A percentile compares a stretch with the other conserved stretches of the same genome.
Conservation (phyloP, 2,888 invertebrate genomes). For the Drosophila parthenogenetica region DNA sequence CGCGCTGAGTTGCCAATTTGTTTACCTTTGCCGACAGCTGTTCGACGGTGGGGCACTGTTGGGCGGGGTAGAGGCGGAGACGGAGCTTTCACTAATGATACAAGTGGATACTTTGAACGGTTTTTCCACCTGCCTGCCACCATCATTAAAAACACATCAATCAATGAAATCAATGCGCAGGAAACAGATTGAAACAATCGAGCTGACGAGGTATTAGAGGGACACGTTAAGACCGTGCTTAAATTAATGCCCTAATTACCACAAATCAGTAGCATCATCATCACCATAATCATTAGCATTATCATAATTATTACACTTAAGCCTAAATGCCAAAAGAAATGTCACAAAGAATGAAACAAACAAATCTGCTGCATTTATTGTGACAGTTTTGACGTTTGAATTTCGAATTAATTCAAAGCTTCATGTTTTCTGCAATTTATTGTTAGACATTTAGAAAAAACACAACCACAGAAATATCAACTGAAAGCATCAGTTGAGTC, state of each 20-base stretch:
- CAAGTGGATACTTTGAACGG: conserved; percentile 19
- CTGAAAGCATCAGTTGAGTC: neutral
- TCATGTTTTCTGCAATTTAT: conserved; percentile 7
- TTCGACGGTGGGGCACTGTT: neutral
- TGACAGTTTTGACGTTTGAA: conserved; percentile 3
- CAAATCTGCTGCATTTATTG: neutral
- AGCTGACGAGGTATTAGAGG: neutral
- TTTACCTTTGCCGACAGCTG: conserved; percentile 39
- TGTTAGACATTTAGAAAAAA: neutral
- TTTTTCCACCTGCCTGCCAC: conserved; percentile 33
- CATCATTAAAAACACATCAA: conserved; percentile 74
- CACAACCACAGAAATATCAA: neutral
- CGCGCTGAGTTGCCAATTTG: conserved; percentile 46
- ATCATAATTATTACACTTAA: conserved; percentile 6
- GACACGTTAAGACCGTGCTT: conserved; percentile 7
- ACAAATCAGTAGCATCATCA: conserved; percentile 35
- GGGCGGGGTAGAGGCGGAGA: neutral
- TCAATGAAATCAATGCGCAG: conserved; percentile 64
- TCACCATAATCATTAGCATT: conserved; percentile 18
- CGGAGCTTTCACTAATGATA: conserved; percentile 53
- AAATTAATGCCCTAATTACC: conserved; percentile 49
- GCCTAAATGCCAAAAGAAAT: conserved; percentile 5
- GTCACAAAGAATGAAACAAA: too few relatives aligned
- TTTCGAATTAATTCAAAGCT: neutral
- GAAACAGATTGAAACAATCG: conserved; percentile 57